Base-by-base conservation (phyloP, 2,888 invertebrate genomes). In the Heteropelma amictum region DNA sequence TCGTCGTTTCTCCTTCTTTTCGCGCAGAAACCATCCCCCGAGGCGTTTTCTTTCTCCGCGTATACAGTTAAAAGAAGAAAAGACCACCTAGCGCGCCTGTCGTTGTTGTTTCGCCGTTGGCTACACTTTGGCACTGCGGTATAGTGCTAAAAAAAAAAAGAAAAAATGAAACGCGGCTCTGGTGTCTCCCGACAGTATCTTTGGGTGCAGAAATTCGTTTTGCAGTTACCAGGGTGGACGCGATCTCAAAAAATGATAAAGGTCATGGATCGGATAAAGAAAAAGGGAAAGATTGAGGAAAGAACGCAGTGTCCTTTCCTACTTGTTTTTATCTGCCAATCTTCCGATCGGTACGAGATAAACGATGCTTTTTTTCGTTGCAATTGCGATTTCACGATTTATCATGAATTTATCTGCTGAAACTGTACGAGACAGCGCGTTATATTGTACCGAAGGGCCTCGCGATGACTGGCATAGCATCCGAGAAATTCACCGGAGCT, bases 401-500 rank as follows among this genome's bases (percentile, higher is more conserved):
- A 3, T 21, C 3, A 12, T 23, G 21, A 35, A 21, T 38, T 38
- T 21, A 3, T 4, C 1, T 1, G 21, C 12, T 12, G 23, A 12
- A 21, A 21, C 12, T 6, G 14, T 19, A 19, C 26, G 17, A 49
- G 26, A 38, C 10, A 26, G 45, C 76, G 74, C 69, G 68, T 80
- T 82, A 78, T 82, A 80, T 80, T 82, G 80, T 77, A 21, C 63
- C 76, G 81, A 78, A 82, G 82, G 83, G 79, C 80, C 82, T 82
- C 84, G 81, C 84, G 82, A 80, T 82, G 83, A 84, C 83, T 84
- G n/a, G 84, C 83, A 82, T 81, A 77, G 58, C 40, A 65, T 49
- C 67, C 33, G 67, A 56, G 63, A 67, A 47, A 65, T 38, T 35
- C 42, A 42, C 35, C 38, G 56, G 47, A 28, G 33, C 35, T 35